These are phyloP conservation scores for Hemicrepidius hirtus DNA, from an alignment of 2,888 invertebrate genomes.

Conservation along the genomic window DNA sequence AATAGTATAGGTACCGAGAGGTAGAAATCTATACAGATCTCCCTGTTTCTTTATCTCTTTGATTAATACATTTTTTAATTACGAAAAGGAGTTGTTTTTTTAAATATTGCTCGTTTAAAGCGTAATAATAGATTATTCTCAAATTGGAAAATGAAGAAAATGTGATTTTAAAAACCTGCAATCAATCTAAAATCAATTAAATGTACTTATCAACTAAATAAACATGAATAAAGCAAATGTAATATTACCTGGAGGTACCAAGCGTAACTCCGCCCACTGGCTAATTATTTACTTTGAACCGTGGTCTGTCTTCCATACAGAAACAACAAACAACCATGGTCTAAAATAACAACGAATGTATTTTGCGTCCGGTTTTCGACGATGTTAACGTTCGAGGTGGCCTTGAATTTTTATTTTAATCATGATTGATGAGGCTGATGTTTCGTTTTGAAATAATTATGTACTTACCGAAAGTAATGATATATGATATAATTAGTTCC, in stretches of 20 bases:
- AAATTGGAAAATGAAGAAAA: too few relatives aligned
- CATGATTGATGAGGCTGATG: conserved; percentile 67
- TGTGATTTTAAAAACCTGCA: too few relatives aligned
- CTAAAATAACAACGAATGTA: conserved; percentile 35
- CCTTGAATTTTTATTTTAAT: conserved; percentile 58
- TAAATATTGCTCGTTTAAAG: too few relatives aligned
- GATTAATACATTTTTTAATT: too few relatives aligned
- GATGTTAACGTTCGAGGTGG: conserved; percentile 53
- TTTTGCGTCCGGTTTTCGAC: conserved; percentile 41
- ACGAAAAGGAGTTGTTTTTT: too few relatives aligned
- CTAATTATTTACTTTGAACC: conserved; percentile 36
- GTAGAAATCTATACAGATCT: too few relatives aligned
- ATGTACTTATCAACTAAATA: too few relatives aligned
- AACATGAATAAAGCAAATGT: conserved; percentile 5
- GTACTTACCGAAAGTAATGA: conserved; percentile 68
- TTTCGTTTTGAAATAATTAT: conserved; percentile 68
- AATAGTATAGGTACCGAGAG: too few relatives aligned
- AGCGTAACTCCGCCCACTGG: conserved; percentile 28
- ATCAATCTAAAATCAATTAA: too few relatives aligned
- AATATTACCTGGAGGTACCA: too few relatives aligned
- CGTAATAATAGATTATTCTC: too few relatives aligned
- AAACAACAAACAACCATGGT: conserved; percentile 33
- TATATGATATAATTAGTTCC: conserved; percentile 63
- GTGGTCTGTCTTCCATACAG: conserved; percentile 29
- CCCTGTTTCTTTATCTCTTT: too few relatives aligned